Base-by-base conservation (phyloP, 2,888 invertebrate genomes). In the Drosophila demipolita region DNA sequence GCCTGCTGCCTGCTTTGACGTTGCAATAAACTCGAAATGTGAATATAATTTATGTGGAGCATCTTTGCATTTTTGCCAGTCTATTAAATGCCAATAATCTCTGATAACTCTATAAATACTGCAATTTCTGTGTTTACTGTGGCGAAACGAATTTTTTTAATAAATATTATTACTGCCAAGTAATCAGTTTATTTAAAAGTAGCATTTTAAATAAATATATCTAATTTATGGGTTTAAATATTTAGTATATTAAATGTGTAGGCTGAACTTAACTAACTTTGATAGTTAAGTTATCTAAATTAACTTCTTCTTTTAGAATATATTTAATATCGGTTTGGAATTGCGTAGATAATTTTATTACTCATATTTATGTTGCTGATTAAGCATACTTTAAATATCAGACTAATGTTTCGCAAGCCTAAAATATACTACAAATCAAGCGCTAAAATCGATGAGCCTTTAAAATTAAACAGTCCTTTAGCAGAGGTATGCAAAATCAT, bases 11-110 rank as follows among this genome's bases (percentile, higher is more conserved):
- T n/a, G 53, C 79, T 75, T 65, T 78, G 75, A 67, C 78, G 65
- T 66, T 67, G 32, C 61, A 38, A 63, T 66, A 57, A 78, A 54
- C 70, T 78, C 32, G 42, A 64, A 63, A 78, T 77, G 70, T 70
- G 60, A 45, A 64, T 66, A 64, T 73, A 64, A 76, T 73, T 76
- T 68, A 67, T 75, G 66, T 35, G 38, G 60, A 20, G 11, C 45
- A 45, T 15, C 45, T 45, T 8, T 45, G 11, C n/a, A 42, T n/a
- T 11, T 11, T 12, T 20, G 12, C 12, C 29, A 29, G 20, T 36
- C 33, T 36, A 20, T 42, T 42, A 53, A 68, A 26, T 58, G 59
- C 26, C 33, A 15, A 42, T 58, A 57, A 66, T 38, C 60, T n/a
- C 38, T 38, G 38, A 38, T 3, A 17, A 8, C 38, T 8, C 17